Base-by-base conservation (phyloP, 2,113 vertebrate species). In the Nesogale talazaci region DNA sequence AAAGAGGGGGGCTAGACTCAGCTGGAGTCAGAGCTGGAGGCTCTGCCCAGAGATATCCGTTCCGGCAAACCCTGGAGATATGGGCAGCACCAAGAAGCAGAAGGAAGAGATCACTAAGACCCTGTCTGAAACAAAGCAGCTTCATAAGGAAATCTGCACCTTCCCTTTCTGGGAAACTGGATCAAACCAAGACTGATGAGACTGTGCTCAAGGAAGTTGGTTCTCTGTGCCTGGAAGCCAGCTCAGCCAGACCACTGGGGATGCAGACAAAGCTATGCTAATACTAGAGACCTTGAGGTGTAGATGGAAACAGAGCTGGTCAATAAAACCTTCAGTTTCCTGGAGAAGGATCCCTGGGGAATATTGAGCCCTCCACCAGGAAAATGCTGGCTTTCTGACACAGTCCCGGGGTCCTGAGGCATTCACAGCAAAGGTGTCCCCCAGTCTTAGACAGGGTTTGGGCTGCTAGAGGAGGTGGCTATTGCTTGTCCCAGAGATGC, bases 91-190 rank as follows among this genome's bases (percentile, higher is more conserved):
- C 96, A 98, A 98, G 95, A 99, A 99, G 90, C 99, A 99, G 97
- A 99, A 99, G 90, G 99, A 99, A 94, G 99, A 99, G 88, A 99
- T 99, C 89, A 99, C 98, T 23, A 99, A 99, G 99, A 99, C 99
- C 96, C 97, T 99, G 92, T 98, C 98, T 0, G 99, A 99, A 96
- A 99, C 99, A 3, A 99, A 98, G 97, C 98, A 98, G 14, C 98
- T 99, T n/a, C 99, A 99, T 97, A 99, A 99, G 93, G 99, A 99
- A 95, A 99, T 99, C 88, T 99, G 99, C 95, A 12, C 5, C 46
- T 12, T 97, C 94, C 75, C 98, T 99, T 34, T 98, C 98, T 0
- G 99, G 99, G 57, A 99, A 99, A 95, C 98, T 99, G 85, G 99
- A 99, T 97, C 95, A 99, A 74, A 99, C 98, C 3, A 99, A 99